A percentile compares a stretch with the other conserved stretches of the same genome.
Evolutionary conservation across 1,140 invertebrate genomes (phyloP).

Genomic region (Drosophila nigromelanica): DNA sequence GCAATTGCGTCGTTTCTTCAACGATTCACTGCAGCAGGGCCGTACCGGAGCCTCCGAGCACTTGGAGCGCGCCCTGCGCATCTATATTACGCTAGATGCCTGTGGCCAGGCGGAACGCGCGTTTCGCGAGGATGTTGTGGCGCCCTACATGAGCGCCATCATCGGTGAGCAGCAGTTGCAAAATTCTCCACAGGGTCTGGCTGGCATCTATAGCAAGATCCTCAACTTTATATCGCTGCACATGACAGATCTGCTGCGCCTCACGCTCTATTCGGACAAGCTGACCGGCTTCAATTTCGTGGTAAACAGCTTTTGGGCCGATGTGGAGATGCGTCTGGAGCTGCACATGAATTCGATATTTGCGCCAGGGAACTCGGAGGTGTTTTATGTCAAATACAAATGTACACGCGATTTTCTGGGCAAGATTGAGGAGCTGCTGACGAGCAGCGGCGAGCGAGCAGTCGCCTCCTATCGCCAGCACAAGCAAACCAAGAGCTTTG

Average conservation of each 20-base stretch:
- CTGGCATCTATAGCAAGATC: constrained; percentile 90
- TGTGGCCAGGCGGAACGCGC: constrained; percentile 89
- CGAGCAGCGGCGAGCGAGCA: constrained; percentile 84
- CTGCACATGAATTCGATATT: constrained; percentile 92
- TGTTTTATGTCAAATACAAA: constrained; percentile 93
- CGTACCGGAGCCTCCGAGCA: constrained; percentile 84
- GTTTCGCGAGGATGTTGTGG: constrained; percentile 89
- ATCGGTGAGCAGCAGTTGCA: constrained; percentile 91
- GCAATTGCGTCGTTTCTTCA: constrained; percentile 87
- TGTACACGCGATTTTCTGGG: constrained; percentile 92
- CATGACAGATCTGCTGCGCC: constrained; percentile 86
- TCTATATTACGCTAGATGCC: constrained; percentile 88
- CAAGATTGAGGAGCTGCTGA: constrained; percentile 89
- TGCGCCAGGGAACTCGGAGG: constrained; percentile 94
- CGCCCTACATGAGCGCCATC: constrained; percentile 89
- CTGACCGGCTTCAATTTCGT: constrained; percentile 94
- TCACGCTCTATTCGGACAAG: constrained; percentile 87
- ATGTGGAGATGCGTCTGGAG: constrained; percentile 91
- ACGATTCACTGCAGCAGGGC: constrained; percentile 85
- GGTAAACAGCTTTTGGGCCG: constrained; percentile 94
- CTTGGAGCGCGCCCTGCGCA: constrained; percentile 87
- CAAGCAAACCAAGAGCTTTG: constrained; percentile 89
- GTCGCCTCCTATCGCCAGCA: constrained; percentile 85
- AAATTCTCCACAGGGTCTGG: constrained; percentile 88
- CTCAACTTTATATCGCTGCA: constrained; percentile 89